Base-by-base conservation (phyloP, 2,797 vertebrate species). In the Sebastes minor region DNA sequence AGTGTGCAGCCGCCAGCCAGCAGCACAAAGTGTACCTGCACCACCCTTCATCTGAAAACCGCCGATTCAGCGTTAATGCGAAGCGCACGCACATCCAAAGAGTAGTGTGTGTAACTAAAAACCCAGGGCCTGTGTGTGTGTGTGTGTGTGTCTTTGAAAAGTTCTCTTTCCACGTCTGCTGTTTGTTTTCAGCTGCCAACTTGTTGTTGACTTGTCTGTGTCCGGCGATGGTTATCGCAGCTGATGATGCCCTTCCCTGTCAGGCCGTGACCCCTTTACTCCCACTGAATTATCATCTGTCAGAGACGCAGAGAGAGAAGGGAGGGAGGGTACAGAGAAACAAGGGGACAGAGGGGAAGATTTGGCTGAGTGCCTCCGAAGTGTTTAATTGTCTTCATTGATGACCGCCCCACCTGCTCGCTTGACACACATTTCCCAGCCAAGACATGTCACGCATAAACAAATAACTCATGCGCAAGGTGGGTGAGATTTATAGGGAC, bases 361-460 rank as follows among this genome's bases (percentile, higher is more conserved):
- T 90, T 93, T 94, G 94, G 93, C 91, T 73, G 80, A 89, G 91
- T 91, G 92, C 95, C 94, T 94, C 84, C 3, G 68, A 94, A 91
- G 93, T 95, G 94, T 94, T 95, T 95, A 95, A 95, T 95, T 94
- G 94, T 96, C 92, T 92, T 89, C 89, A 87, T 92, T 92, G 94
- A 93, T 91, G 89, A 92, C 88, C 78, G 86, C 88, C 91, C 94
- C 94, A 96, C 94, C 95, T 95, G 94, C 92, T 95, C 90, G 12
- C 83, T 89, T 95, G 93, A 95, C 92, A 94, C 84, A 52, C 89
- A 57, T 77, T 92, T 87, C 85, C 87, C 63, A 80, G 93, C 93
- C 92, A 94, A 92, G 87, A 78, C 86, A 78, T 83, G 80, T 93
- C 89, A 90, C 64, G 86, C 93, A 93, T 92, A 91, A 91, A 91